A percentile compares a stretch with the other conserved stretches of the same genome.
Conservation (phyloP, 2,113 vertebrate genomes). For the Vimba vimba region DNA sequence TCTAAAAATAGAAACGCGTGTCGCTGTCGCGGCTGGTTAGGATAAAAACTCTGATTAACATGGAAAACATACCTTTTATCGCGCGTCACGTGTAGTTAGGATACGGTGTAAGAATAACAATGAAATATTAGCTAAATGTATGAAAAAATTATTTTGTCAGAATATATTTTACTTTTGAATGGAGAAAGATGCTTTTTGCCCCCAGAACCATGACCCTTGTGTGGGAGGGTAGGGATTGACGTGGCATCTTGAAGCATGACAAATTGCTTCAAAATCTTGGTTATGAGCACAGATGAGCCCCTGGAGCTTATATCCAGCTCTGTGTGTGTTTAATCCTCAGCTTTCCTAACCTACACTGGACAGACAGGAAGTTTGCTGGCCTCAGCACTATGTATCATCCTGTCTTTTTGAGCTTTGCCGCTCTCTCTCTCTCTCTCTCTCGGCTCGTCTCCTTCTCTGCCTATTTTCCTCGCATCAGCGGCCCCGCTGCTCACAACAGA, state of each 20-base stretch:
- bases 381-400: constrained; percentile 46
- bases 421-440: constrained; percentile 8
- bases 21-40: too few relatives aligned
- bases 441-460: constrained; percentile 41
- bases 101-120: too few relatives aligned
- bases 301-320: background rate
- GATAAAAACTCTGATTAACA: too few relatives aligned
- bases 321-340: constrained; percentile 29
- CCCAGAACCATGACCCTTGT: background rate
- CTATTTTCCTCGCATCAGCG: constrained; percentile 57
- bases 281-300: constrained; percentile 30
- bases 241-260: constrained; percentile 40
- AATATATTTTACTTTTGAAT: background rate
- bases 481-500: constrained; percentile 53
- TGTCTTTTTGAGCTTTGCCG: background rate
- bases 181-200: background rate
- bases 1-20: too few relatives aligned
- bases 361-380: constrained; percentile 33
- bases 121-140: too few relatives aligned
- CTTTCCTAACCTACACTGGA: constrained; percentile 31
- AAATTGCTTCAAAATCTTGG: constrained; percentile 40
- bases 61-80: too few relatives aligned
- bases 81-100: too few relatives aligned
- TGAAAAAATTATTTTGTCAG: too few relatives aligned
- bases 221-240: background rate